Evolutionary conservation across 2,113 vertebrate genomes (phyloP), one percentile per base, ranked within the genome.

Genomic region (Chionodraco myersi): DNA sequence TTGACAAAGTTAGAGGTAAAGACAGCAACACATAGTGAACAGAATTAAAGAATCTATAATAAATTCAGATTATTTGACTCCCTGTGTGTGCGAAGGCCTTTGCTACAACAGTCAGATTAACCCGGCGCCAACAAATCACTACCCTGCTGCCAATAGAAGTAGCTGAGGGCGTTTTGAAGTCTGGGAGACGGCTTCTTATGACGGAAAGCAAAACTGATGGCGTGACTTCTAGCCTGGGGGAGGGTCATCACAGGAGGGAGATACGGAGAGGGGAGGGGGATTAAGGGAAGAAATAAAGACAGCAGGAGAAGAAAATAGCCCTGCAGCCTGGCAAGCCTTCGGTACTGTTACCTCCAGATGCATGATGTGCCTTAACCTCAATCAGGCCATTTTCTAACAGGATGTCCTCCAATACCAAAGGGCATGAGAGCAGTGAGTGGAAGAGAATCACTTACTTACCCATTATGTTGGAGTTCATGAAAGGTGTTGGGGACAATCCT

Each of bases 401-500:
- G 47, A 90, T 76, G 74, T 81, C 72, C 72, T 86, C 85, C 89
- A 83, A 86, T 70, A 93, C 88, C 91, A 94, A 91, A 94, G 90
- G 95, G 89, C 89, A 92, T 95, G 93, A 93, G 70, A 93, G 80
- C 86, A 82, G 92, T 84, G 92, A 91, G 89, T 88, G 82, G 86
- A 85, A 93, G 90, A 95, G 90, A 95, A 95, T 95, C 93, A 95
- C 93, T 96, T 96, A 98, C 98, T 98, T 97, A 99, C 98, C 98
- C 95, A 97, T 98, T 95, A 98, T 95, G 96, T 95, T 96, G 69
- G 98, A 97, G 96, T 97, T 99, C 96, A 98, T 95, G 95, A 99
- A 99, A 96, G 98, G 97, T 96, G 98, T 97, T 91, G 96, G 96
- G 91, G 97, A 97, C 96, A 99, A 96, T 97, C 96, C 97, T 98